Conservation (phyloP, 2,113 vertebrate genomes). For the Oncorhynchus tshawytscha region DNA sequence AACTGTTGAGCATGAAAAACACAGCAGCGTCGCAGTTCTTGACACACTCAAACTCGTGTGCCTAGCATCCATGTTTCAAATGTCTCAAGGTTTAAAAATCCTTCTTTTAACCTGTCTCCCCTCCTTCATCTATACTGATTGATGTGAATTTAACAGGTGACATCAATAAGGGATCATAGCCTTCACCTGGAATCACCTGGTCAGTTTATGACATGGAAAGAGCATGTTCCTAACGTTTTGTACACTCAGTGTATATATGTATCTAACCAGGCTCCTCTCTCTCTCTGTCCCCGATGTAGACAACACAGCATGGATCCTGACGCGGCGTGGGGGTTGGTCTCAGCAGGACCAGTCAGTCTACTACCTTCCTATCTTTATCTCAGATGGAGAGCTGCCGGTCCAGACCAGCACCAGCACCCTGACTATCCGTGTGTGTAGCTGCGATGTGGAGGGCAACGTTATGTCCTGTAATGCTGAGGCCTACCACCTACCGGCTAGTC, state of each 20-base stretch:
- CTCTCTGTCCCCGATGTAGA: slow-evolving; percentile 67
- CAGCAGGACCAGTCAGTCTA: slow-evolving; percentile 83
- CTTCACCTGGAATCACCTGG: no score
- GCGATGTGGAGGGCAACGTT: slow-evolving; percentile 79
- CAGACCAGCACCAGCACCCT: slow-evolving; percentile 88
- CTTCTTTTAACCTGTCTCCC: no score
- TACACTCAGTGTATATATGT: not conserved
- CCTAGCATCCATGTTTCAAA: no score
- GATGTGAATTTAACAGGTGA: no score
- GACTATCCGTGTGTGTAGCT: slow-evolving; percentile 90
- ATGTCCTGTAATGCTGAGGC: slow-evolving; percentile 88
- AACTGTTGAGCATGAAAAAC: no score
- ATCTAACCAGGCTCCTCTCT: not conserved
- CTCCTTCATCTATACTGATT: no score
- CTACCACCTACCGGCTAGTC: slow-evolving; percentile 82
- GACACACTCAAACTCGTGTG: no score
- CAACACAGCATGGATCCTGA: slow-evolving; percentile 91
- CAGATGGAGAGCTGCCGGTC: slow-evolving; percentile 79
- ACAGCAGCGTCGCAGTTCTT: no score
- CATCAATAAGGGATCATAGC: no score
- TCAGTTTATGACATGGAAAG: not conserved
- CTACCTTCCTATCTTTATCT: slow-evolving; percentile 84
- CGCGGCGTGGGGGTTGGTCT: slow-evolving; percentile 83
- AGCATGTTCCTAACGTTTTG: no score
- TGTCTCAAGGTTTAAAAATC: no score